Percentiles rank a stretch among this genome's conserved stretches.
Conservation (phyloP, 2,113 vertebrate species). For the Erythrolamprus reginae region DNA sequence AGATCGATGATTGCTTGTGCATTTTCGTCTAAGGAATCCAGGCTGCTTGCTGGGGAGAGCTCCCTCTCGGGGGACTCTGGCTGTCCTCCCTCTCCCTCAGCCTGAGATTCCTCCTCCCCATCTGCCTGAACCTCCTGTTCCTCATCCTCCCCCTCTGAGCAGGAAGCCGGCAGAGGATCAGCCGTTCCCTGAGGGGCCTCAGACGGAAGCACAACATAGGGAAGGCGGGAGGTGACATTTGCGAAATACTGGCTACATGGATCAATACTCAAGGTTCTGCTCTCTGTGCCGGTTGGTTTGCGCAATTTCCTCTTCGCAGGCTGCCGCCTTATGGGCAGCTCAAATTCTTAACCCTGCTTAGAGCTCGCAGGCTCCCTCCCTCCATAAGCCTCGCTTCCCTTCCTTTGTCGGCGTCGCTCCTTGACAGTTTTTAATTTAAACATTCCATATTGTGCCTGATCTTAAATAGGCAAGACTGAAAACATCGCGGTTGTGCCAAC, state of each 20-base stretch:
- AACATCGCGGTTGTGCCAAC: not conserved
- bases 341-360: not conserved
- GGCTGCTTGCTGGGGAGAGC: too few species aligned
- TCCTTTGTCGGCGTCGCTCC: not conserved
- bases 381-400: not conserved
- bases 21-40: too few species aligned
- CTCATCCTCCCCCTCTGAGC: too few species aligned
- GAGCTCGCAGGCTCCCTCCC: not conserved
- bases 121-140: too few species aligned
- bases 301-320: constrained; percentile 43
- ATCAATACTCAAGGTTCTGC: constrained; percentile 59
- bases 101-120: too few species aligned
- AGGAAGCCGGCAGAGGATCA: too few species aligned
- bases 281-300: constrained; percentile 39
- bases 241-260: constrained; percentile 51
- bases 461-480: not conserved
- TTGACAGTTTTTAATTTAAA: not conserved
- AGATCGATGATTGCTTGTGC: too few species aligned
- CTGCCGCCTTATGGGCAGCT: constrained; percentile 4
- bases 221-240: constrained; percentile 37
- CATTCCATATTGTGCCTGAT: not conserved
- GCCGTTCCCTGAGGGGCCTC: too few species aligned
- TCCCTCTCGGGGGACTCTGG: too few species aligned
- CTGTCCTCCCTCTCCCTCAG: too few species aligned
- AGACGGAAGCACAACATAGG: too few species aligned